Base-by-base conservation (phyloP, 2,797 vertebrate species). In the Tenualosa thibaudeaui region DNA sequence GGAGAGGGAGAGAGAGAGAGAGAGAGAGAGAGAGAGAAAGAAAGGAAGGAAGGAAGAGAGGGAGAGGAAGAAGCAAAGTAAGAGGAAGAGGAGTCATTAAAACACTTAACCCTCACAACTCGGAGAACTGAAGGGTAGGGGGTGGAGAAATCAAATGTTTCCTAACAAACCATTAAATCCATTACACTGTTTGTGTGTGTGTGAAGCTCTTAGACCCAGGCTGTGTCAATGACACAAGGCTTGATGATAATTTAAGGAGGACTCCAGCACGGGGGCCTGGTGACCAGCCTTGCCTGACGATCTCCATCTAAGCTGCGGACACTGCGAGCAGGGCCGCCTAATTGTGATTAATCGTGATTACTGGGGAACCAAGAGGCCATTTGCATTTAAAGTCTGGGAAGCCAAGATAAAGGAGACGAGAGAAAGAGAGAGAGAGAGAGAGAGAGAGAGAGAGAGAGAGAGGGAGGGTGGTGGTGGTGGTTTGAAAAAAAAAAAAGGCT, bases 331-430 rank as follows among this genome's bases (percentile, higher is more conserved):
- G 89, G 91, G 88, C 90, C 88, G 62, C 50, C 88, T 88, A 88
- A 88, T 85, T 87, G 88, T 88, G 86, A 89, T 88, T 89, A 89
- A 89, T 89, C 82, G 71, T 83, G 86, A 88, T 89, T 86, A 89
- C 86, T 56, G 82, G 82, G 81, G 83, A 58, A 88, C 85, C 71
- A 43, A 78, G 84, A 81, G 84, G 49, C 51, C 84, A 88, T 86
- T 86, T 84, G 83, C 88, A 85, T 89, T 87, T 81, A 71, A 26
- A 24, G 83, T 58, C 50, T 58, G 43, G 50, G 71, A 85, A 65
- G 78, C 51, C 53, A 15, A 78, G n/a, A 82, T 81, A 86, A 71
- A 75, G 82, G 62, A 7, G 50, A 5, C 83, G 24, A 83, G 86
- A 75, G 84, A 53, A 31, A 71, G 78, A 49, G 54, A 24, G 78